A percentile compares a stretch with the other conserved stretches of the same genome.
phyloP scores from a whole-genome alignment of 2,888 invertebrate genomes.

The Phlogophora meticulosa region DNA sequence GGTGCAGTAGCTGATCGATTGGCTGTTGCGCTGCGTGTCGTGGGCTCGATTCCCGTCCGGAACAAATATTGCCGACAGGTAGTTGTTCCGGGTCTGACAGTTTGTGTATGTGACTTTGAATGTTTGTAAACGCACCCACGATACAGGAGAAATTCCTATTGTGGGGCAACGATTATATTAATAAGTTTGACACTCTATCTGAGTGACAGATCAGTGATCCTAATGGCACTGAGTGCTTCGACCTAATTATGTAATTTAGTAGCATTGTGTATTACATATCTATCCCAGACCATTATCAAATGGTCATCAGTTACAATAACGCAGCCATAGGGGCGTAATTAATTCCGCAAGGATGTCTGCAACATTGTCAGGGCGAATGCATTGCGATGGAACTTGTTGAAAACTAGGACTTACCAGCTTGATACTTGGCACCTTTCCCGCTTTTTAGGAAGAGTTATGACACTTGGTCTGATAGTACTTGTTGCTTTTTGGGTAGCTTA shows the following conservation, averaged over 20 bases:
- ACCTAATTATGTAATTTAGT: not conserved
- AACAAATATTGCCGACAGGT: too few species aligned
- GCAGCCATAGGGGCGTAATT: conserved; percentile 70
- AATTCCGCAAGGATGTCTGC: conserved; percentile 76
- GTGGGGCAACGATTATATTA: too few species aligned
- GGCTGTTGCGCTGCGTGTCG: too few species aligned
- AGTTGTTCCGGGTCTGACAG: too few species aligned
- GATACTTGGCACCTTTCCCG: conserved; percentile 65
- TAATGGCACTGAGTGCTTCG: too few species aligned
- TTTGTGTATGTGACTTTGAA: too few species aligned
- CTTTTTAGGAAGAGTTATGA: conserved; percentile 22
- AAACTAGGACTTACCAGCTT: conserved; percentile 58
- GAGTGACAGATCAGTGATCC: too few species aligned
- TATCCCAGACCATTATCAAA: conserved; percentile 20
- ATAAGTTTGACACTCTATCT: too few species aligned
- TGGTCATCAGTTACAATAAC: conserved; percentile 61
- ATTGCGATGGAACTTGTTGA: conserved; percentile 70
- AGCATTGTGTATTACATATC: not conserved
- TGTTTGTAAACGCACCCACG: too few species aligned
- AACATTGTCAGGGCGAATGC: conserved; percentile 75
- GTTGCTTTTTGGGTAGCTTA: conserved; percentile 24
- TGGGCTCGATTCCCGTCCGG: too few species aligned
- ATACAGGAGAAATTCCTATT: too few species aligned
- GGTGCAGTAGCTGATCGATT: too few species aligned
- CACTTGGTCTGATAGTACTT: conserved; percentile 12